These are phyloP conservation scores for Anolis apletophallus DNA, from an alignment of 2,797 vertebrate species.

Conservation along the genomic window DNA sequence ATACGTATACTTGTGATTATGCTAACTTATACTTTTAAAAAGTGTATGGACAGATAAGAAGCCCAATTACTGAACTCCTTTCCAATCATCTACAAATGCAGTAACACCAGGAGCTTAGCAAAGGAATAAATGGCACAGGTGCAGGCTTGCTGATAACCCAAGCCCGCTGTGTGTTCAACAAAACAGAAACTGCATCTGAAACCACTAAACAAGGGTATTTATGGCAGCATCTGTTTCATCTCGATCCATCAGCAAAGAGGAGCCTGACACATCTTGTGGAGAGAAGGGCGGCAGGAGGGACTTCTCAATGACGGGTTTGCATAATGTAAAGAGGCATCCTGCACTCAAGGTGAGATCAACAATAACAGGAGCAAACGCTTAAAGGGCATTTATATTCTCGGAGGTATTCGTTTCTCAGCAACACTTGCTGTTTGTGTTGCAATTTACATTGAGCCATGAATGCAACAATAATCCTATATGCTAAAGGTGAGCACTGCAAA, in stretches of 20 bases:
- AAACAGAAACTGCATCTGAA: constrained; percentile 59
- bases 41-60: too few species aligned
- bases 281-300: constrained; percentile 64
- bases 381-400: constrained; percentile 72
- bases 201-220: constrained; percentile 67
- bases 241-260: constrained; percentile 60
- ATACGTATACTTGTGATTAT: background rate
- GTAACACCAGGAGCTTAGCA: background rate
- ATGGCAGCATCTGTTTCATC: constrained; percentile 75
- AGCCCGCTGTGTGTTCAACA: constrained; percentile 61
- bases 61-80: background rate
- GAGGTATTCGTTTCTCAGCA: constrained; percentile 65
- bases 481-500: background rate
- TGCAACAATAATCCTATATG: background rate
- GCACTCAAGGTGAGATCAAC: constrained; percentile 67
- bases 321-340: constrained; percentile 70
- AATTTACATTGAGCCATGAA: constrained; percentile 40
- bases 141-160: constrained; percentile 44
- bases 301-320: constrained; percentile 70
- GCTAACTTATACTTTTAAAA: too few species aligned
- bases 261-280: constrained; percentile 52
- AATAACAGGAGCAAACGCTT: constrained; percentile 68
- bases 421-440: constrained; percentile 54
- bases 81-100: background rate
- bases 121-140: constrained; percentile 54